Conservation (phyloP, 2,888 invertebrate genomes). For the Diplolepis rosae region DNA sequence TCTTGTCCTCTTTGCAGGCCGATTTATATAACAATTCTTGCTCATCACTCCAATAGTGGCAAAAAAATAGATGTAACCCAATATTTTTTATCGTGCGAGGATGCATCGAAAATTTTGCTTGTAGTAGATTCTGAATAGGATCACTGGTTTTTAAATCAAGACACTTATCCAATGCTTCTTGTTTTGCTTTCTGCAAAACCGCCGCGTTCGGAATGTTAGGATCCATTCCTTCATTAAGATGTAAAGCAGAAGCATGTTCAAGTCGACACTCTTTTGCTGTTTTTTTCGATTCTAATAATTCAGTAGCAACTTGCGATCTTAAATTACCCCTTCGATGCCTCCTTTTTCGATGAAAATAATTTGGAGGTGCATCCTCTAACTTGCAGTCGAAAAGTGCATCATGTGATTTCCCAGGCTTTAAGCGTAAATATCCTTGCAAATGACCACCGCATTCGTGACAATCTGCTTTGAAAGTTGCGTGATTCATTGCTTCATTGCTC, state of each 20-base stretch:
- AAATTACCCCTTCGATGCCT: slow-evolving; percentile 17
- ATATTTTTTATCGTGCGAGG: slow-evolving; percentile 24
- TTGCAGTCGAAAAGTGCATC: not conserved
- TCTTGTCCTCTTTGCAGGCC: slow-evolving; percentile 29
- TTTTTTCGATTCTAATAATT: slow-evolving; percentile 28
- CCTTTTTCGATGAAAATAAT: not conserved
- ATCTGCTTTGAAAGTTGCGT: not conserved
- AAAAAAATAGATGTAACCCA: slow-evolving; percentile 31
- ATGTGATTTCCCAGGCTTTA: not conserved
- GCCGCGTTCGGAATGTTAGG: slow-evolving; percentile 27
- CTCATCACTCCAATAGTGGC: slow-evolving; percentile 36
- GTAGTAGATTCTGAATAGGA: slow-evolving; percentile 31
- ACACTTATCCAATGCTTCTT: slow-evolving; percentile 32
- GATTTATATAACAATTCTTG: slow-evolving; percentile 28
- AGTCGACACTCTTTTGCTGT: slow-evolving; percentile 24
- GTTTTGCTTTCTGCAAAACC: slow-evolving; percentile 36
- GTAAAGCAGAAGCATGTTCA: slow-evolving; percentile 32
- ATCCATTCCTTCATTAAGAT: slow-evolving; percentile 26
- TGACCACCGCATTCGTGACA: not conserved
- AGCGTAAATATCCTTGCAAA: not conserved
- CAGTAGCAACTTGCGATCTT: slow-evolving; percentile 27
- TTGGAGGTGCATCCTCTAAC: not conserved
- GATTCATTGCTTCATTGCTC: not conserved
- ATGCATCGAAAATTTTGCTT: slow-evolving; percentile 23
- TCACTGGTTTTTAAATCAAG: slow-evolving; percentile 13